These are phyloP conservation scores for Physella acuta DNA, from an alignment of 1,140 invertebrate species.

Conservation along the genomic window DNA sequence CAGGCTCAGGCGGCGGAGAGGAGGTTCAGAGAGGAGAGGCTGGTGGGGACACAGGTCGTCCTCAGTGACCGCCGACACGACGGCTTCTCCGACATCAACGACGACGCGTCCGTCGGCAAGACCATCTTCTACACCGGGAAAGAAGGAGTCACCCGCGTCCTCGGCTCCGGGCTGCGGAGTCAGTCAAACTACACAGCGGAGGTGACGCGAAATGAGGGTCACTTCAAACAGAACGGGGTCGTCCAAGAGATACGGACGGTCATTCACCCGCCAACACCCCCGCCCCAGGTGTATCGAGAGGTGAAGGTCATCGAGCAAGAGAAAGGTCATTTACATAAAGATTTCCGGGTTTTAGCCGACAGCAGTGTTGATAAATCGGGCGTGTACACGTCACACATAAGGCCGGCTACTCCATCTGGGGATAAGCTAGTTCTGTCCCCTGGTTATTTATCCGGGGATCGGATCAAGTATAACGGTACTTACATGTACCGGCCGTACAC, in stretches of 20 bases:
- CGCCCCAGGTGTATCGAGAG: background rate
- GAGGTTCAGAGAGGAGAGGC: background rate
- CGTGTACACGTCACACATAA: constrained; percentile 6
- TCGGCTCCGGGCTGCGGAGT: no score
- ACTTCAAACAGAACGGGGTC: no score
- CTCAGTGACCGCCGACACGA: background rate
- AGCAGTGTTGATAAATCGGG: no score
- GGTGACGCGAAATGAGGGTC: no score
- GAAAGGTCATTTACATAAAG: no score
- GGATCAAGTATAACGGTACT: constrained; percentile 3
- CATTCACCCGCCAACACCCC: background rate
- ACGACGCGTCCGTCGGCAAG: background rate
- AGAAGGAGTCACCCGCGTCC: background rate
- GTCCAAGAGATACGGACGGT: background rate
- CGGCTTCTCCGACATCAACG: background rate
- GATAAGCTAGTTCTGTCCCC: background rate
- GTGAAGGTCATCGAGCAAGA: background rate
- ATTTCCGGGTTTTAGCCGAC: constrained; percentile 7
- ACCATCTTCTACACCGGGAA: constrained; percentile 12
- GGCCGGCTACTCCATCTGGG: background rate
- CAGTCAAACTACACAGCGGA: no score
- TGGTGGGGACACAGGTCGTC: background rate
- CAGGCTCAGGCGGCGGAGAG: background rate
- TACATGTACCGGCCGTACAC: constrained; percentile 13
- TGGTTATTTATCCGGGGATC: constrained; percentile 1